phyloP scores from a whole-genome alignment of 2,797 vertebrate genomes.

The Bradypodion pumilum region DNA sequence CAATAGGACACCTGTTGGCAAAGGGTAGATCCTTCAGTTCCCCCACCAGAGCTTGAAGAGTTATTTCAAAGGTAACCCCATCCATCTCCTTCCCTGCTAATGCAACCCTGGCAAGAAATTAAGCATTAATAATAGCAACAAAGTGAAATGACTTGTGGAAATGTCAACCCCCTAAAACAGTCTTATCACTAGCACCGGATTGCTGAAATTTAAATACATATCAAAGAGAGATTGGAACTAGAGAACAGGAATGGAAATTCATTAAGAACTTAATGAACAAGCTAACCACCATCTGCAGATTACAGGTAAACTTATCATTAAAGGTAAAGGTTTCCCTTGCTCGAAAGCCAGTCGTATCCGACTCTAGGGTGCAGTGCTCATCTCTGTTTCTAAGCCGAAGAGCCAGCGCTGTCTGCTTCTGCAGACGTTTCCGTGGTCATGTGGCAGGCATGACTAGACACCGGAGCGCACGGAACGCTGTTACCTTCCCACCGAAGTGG shows the following conservation, averaged over 20 bases:
- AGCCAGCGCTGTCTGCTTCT: no score
- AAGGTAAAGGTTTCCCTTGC: no score
- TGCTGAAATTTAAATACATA: neutral
- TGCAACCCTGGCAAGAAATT: neutral
- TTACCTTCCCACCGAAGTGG: no score
- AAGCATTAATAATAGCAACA: neutral
- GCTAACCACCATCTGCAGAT: no score
- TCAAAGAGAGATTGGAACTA: neutral
- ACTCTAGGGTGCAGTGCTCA: no score
- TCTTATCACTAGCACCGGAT: neutral
- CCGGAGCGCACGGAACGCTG: no score
- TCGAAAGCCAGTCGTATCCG: no score
- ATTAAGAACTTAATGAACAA: neutral
- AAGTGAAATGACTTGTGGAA: neutral
- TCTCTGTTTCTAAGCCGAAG: no score
- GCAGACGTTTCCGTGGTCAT: no score
- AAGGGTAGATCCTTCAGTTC: neutral
- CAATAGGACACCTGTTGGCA: conserved; percentile 13
- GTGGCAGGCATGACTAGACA: no score
- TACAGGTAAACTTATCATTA: no score
- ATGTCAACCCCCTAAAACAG: neutral
- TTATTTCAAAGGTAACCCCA: conserved; percentile 15
- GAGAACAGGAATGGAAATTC: neutral
- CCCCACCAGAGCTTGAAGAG: neutral
- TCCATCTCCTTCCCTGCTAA: neutral